Percentiles rank a stretch among this genome's conserved stretches.
phyloP scores from a whole-genome alignment of 2,797 vertebrate genomes.

The Todus mexicanus region DNA sequence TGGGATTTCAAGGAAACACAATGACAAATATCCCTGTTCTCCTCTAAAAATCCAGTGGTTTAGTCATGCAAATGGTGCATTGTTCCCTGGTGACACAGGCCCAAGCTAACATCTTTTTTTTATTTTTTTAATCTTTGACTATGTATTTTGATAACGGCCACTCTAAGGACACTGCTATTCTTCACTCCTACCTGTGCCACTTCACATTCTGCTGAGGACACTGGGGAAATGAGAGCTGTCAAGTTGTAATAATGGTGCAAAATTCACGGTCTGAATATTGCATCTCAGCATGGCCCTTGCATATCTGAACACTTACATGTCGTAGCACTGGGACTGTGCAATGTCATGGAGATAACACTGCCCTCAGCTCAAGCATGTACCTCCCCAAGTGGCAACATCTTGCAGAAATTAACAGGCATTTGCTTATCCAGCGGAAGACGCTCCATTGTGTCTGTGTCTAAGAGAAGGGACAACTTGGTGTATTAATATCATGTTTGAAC shows the following conservation, averaged over 20 bases:
- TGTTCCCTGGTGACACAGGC: background rate
- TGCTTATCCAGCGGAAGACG: background rate
- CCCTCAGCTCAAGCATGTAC: background rate
- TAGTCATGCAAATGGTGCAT: background rate
- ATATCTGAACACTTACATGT: background rate
- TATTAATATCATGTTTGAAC: background rate
- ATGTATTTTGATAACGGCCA: background rate
- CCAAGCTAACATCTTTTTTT: background rate
- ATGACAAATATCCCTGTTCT: background rate
- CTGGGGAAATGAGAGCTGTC: background rate
- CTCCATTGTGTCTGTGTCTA: background rate
- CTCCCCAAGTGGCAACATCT: background rate
- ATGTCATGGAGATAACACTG: background rate
- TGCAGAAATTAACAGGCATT: background rate
- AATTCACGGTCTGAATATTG: background rate
- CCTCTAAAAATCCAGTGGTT: background rate
- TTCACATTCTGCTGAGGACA: background rate
- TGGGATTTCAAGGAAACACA: background rate
- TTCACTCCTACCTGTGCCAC: background rate
- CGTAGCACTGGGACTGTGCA: background rate
- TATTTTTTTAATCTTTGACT: background rate
- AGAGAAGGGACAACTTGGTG: fast-evolving
- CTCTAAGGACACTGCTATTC: background rate
- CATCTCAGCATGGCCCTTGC: background rate
- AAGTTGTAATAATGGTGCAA: background rate